Base-by-base conservation (phyloP, 2,888 invertebrate species). In the Carcina quercana region DNA sequence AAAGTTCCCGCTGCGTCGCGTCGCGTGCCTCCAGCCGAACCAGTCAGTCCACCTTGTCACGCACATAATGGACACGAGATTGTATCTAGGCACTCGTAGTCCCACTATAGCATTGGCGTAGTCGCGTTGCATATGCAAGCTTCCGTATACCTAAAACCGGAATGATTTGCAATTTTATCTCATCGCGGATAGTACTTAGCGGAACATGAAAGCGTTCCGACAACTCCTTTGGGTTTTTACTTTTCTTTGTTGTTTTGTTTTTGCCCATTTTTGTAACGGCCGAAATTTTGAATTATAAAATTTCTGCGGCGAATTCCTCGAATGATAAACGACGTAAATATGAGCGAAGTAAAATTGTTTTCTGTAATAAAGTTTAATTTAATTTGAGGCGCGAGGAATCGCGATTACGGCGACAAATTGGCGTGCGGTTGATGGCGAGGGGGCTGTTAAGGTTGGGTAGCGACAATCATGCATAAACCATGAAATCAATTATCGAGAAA, bases 371-470 rank as follows among this genome's bases (percentile, higher is more conserved):
- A 53, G 50, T 59, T 68, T 57, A 59, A 63, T 67, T 65, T 69
- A 68, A 74, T 73, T 74, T 70, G 61, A 60, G 58, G 55, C 57
- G 59, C 55, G 59, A 62, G 66, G 75, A 69, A 78, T 76, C 58
- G 63, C 62, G 60, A 64, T 69, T 69, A 70, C 60, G 62, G 69
- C 66, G 73, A 74, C 73, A 80, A 76, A 76, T 75, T 69, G 59
- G 63, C 41, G 61, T 59, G 70, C 64, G 59, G 63, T 53, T 42
- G 45, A 44, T 47, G 45, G 36, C 47, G 47, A 50, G 42, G 36
- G 46, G 50, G 50, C 51, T 60, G 72, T 72, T 72, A 72, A 63
- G 69, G 65, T 69, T 70, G 64, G 63, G 43, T n/a, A n/a, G n/a
- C n/a, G n/a, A n/a, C n/a, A n/a, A n/a, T n/a, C n/a, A n/a, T n/a